Evolutionary conservation across 2,888 invertebrate genomes (phyloP).

Genomic region (Plebejus anna): DNA sequence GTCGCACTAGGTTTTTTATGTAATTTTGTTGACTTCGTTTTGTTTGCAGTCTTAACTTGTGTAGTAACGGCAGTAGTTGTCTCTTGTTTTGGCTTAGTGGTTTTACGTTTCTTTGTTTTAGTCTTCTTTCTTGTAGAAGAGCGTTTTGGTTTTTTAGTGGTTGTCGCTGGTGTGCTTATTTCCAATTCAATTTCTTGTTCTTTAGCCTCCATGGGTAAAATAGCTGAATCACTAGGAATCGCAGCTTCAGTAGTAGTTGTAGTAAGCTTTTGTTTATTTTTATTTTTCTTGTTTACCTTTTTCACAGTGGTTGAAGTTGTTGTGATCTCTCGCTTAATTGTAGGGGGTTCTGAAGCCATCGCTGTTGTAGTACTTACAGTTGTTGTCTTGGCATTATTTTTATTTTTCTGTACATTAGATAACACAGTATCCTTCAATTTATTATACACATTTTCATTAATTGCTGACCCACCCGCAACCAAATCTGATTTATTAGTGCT

Average conservation of each 20-base stretch:
- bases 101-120: constrained; percentile 81
- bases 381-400: constrained; percentile 54
- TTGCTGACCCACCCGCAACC: constrained; percentile 69
- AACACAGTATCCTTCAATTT: constrained; percentile 82
- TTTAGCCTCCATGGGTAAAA: constrained; percentile 71
- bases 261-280: constrained; percentile 58
- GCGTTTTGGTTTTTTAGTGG: constrained; percentile 73
- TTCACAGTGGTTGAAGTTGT: constrained; percentile 51
- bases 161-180: constrained; percentile 67
- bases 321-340: constrained; percentile 50
- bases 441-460: constrained; percentile 75
- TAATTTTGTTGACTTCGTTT: constrained; percentile 69
- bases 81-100: constrained; percentile 63
- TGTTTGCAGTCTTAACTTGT: constrained; percentile 76
- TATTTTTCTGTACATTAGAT: constrained; percentile 75
- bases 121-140: constrained; percentile 72
- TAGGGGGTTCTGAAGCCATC: constrained; percentile 49
- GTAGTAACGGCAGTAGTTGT: constrained; percentile 52
- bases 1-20: constrained; percentile 64
- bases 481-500: constrained; percentile 73
- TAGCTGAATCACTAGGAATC: constrained; percentile 57
- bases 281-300: constrained; percentile 65
- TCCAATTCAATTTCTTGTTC: constrained; percentile 74
- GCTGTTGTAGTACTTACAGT: constrained; percentile 46
- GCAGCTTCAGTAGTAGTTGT: constrained; percentile 42